phyloP scores from a whole-genome alignment of 2,888 invertebrate species.

The Noctua janthe region DNA sequence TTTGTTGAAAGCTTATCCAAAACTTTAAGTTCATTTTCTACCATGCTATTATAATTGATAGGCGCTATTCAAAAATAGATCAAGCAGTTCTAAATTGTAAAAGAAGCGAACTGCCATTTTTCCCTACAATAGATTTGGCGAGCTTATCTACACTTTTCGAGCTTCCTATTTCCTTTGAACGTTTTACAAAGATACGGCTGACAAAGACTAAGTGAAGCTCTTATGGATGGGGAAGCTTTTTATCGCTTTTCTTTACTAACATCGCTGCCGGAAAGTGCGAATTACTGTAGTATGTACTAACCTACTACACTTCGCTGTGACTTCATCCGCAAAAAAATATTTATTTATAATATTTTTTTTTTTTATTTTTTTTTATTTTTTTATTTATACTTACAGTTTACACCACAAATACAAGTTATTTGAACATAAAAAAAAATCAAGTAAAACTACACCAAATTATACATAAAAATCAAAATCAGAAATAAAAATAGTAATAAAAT shows the following conservation, averaged over 20 bases:
- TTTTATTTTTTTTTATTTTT: no score
- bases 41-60: not conserved
- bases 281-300: not conserved
- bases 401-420: no score
- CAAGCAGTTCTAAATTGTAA: not conserved
- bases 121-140: not conserved
- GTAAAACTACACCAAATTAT: no score
- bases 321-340: no score
- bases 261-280: not conserved
- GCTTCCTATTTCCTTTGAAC: constrained; percentile 4
- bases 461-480: no score
- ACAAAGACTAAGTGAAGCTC: constrained; percentile 15
- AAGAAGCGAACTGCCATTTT: not conserved
- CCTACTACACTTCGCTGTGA: no score
- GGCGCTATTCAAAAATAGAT: not conserved
- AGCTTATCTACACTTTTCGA: constrained; percentile 1
- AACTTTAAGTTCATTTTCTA: not conserved
- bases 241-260: not conserved
- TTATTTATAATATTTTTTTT: no score
- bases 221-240: not conserved
- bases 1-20: not conserved
- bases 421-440: no score
- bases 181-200: not conserved
- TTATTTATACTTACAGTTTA: no score
- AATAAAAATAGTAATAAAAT: no score